Evolutionary conservation across 2,888 invertebrate genomes (phyloP), one percentile per base, ranked within the genome.

Genomic region (Phlogophora meticulosa): DNA sequence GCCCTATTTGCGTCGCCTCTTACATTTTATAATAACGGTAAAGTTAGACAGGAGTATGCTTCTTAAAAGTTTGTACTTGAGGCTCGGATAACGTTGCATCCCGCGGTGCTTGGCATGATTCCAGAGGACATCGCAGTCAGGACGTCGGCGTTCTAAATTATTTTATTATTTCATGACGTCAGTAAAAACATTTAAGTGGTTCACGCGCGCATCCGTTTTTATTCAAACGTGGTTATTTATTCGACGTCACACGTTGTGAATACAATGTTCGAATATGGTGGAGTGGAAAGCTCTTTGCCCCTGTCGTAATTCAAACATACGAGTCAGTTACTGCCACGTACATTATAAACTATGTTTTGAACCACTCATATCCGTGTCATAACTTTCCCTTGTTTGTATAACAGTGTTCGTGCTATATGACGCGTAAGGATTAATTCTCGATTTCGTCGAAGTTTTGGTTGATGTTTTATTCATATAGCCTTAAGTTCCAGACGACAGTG

Each of bases 161-260:
- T 91, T 91, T 89, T 91, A 92, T 90, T 85, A 88, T 90, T 90
- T 87, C 84, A 87, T 89, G 85, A 85, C 87, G 84, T 83, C 73
- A 80, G 76, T 85, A 85, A 87, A 87, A 88, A 85, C 82, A 83
- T 83, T 84, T 78, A 82, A 83, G 76, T 76, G 83, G 72, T 72
- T 78, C 62, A 62, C 76, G 62, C 66, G 62, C 46, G 36, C 43
- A 53, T 71, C 70, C 15, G 72, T 73, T 84, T 81, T 84, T 78
- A 75, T 68, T 59, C 63, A 60, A 77, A 80, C 68, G 22, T 63
- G 56, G 61, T 62, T 81, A 71, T 84, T 81, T 81, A 76, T 73
- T 76, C 55, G 72, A 70, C 74, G 76, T 76, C 64, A 70, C 58
- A 74, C 64, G 53, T 66, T 68, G 72, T 46, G 69, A 72, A 78